Base-by-base conservation (phyloP, 2,888 invertebrate species). In the Stenotaenia linearis region DNA sequence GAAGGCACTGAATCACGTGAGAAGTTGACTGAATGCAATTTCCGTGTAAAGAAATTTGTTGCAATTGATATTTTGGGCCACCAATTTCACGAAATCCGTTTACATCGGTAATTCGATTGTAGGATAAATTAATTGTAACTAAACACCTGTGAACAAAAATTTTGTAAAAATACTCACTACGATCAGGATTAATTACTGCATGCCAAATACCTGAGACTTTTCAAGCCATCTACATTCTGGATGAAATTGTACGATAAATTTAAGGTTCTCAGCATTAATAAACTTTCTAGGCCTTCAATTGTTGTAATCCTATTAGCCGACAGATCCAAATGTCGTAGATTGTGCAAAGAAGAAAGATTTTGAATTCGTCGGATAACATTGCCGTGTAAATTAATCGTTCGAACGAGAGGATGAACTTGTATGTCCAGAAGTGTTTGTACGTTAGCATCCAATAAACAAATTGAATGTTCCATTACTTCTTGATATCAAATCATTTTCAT, bases 191-290 rank as follows among this genome's bases (percentile, higher is more conserved):
- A n/a, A n/a, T n/a, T n/a, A n/a, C n/a, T n/a, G n/a, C n/a, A n/a
- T n/a, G n/a, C n/a, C n/a, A n/a, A n/a, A 15, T 77, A 78, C 78
- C 78, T 78, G n/a, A 78, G 30, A 21, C 23, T 78, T 78, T 78
- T 78, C 78, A 78, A 37, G 1, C 78, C 78, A 30, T 78, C 61
- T 10, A 78, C 78, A 21, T 25, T 61, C 30, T 78, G 78, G 15
- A 78, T 28, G 56, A 78, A 78, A 61, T 78, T 78, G 37, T 56
- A 78, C 28, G 78, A 78, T 23, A 78, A 18, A 78, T 78, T 78
- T 15, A 78, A 28, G 15, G 78, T 78, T 56, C 78, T 50, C 21
- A 78, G 32, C 78, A 78, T 78, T 15, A 78, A n/a, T 10, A 78
- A 18, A 28, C 61, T 56, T 56, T 78, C 78, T 23, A 78, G 21